Evolutionary conservation across 2,888 invertebrate species (phyloP).

Genomic region (Trimorus sp.): DNA sequence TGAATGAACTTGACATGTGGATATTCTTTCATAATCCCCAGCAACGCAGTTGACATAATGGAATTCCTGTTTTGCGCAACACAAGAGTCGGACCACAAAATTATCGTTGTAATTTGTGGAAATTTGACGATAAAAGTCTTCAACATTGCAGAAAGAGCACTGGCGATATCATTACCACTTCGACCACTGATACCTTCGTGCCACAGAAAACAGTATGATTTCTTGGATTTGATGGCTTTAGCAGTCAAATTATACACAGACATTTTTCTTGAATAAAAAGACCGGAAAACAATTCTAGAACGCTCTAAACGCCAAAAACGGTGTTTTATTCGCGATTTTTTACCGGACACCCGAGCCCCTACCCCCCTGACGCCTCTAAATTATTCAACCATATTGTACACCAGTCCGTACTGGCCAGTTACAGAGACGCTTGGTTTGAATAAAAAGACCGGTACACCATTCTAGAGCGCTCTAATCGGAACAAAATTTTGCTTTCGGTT

Average conservation of each 20-base stretch:
- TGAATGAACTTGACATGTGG: background rate
- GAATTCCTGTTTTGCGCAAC: conserved; percentile 18
- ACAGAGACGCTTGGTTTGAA: too few relatives aligned
- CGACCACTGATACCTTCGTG: conserved; percentile 15
- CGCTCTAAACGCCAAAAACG: too few relatives aligned
- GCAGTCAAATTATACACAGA: conserved; percentile 21
- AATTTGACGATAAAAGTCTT: background rate
- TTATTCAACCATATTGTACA: too few relatives aligned
- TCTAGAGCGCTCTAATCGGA: too few relatives aligned
- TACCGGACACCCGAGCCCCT: too few relatives aligned
- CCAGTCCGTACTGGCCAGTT: too few relatives aligned
- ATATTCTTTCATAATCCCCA: conserved; percentile 6
- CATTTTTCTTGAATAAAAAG: conserved; percentile 17
- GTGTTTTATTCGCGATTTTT: too few relatives aligned
- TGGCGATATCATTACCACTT: conserved; percentile 2
- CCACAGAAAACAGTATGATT: conserved; percentile 19
- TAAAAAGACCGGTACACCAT: too few relatives aligned
- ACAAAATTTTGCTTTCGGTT: too few relatives aligned
- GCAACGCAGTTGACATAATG: conserved; percentile 15
- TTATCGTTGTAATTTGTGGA: background rate
- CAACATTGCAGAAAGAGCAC: conserved; percentile 8
- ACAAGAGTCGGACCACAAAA: conserved; percentile 16
- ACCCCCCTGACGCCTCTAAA: too few relatives aligned
- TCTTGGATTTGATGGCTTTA: conserved; percentile 11
- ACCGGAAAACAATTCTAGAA: too few relatives aligned